A percentile compares a stretch with the other conserved stretches of the same genome.
Evolutionary conservation across 2,113 vertebrate genomes (phyloP).

Genomic region (Setophaga petechia): DNA sequence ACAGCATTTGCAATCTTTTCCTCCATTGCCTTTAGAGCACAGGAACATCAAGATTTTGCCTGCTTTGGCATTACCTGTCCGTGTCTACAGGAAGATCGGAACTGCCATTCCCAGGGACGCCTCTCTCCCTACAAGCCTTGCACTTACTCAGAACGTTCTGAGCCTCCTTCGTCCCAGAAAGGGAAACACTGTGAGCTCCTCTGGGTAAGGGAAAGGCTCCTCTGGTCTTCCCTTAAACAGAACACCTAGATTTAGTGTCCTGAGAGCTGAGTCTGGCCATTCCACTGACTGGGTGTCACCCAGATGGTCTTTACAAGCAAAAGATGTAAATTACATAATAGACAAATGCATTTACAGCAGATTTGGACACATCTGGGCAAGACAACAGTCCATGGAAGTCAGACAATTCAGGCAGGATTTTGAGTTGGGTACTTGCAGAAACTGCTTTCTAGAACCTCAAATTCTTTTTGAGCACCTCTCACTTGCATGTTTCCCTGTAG

Average conservation of each 20-base stretch:
- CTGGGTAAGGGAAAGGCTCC: conserved; percentile 87
- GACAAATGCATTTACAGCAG: not conserved
- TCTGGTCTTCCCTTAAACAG: conserved; percentile 89
- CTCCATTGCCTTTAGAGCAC: not conserved
- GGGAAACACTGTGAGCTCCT: conserved; percentile 88
- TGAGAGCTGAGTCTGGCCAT: conserved; percentile 6
- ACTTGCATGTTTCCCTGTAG: conserved; percentile 92
- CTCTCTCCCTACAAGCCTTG: conserved; percentile 71
- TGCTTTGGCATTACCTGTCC: not conserved
- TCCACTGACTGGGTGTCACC: conserved; percentile 67
- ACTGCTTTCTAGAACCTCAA: conserved; percentile 84
- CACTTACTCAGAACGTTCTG: conserved; percentile 89
- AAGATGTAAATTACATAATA: not conserved
- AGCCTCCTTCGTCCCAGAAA: conserved; percentile 85
- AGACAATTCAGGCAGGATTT: conserved; percentile 46
- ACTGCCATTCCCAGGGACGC: conserved; percentile 68
- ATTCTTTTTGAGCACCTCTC: conserved; percentile 89
- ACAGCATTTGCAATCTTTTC: not conserved
- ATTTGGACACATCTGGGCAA: not conserved
- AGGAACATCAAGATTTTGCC: conserved; percentile 28
- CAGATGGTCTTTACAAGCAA: not conserved
- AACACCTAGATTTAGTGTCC: conserved; percentile 75
- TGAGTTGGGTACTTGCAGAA: conserved; percentile 89
- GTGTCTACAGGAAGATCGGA: not conserved
- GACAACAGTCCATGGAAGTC: conserved; percentile 72